Base-by-base conservation (phyloP, 2,113 vertebrate genomes). In the Brachyistius frenatus region DNA sequence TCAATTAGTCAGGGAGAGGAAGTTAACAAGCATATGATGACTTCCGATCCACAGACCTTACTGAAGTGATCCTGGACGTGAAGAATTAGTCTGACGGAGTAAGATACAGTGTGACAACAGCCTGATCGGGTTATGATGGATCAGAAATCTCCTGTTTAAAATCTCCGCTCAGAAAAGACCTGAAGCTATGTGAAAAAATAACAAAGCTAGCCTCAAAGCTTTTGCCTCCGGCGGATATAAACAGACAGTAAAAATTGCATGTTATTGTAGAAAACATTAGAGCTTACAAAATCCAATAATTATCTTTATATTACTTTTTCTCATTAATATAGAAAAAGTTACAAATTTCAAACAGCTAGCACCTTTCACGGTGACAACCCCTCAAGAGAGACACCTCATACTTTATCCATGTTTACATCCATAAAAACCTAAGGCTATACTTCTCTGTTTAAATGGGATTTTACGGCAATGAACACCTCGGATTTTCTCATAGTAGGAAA, bases 371-470 rank as follows among this genome's bases (percentile, higher is more conserved):
- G 32, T 75, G 63, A 76, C 49, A 81, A 80, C 80, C 53, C 54
- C 54, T 66, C 13, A 49, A 54, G 60, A 64, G 64, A 80, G 36
- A 70, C 77, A 84, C 64, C 36, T 87, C 33, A 72, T 58, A 49
- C 54, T 78, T 73, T 53, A 61, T 23, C 32, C 47, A n/a, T 61
- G 50, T 58, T 35, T 58, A 78, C 68, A 81, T 71, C 66, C 58
- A 81, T 75, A 41, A 74, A 89, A 88, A 83, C 72, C 78, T 71
- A 47, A 73, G 77, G 79, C 71, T 60, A 53, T 72, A 64, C 60
- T 57, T 65, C 8, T 36, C 55, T 68, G 50, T 83, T 68, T 89
- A 84, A 89, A 84, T 83, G 49, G 56, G 83, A 86, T 86, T 88
- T 90, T 46, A 76, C 74, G 81, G 78, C 2, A 39, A 84, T 81